phyloP scores from a whole-genome alignment of 2,797 vertebrate genomes.

The Eidolon dupreanum region DNA sequence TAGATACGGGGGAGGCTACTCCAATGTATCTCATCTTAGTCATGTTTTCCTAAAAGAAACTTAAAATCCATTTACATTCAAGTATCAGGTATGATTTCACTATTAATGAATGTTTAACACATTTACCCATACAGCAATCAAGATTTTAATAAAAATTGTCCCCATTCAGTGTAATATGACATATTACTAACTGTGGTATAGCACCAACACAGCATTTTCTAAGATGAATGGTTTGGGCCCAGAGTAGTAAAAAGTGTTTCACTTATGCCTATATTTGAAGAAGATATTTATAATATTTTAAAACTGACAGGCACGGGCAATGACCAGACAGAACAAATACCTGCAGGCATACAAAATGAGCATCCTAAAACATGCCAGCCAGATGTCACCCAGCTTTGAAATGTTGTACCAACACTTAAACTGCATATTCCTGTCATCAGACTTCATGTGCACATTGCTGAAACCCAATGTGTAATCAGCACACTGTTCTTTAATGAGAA shows the following conservation, averaged over 20 bases:
- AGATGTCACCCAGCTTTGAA: neutral
- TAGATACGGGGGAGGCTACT: neutral
- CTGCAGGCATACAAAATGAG: neutral
- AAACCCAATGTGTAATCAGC: neutral
- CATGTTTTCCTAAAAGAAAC: neutral
- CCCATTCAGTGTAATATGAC: neutral
- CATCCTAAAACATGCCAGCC: neutral
- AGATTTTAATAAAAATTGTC: conserved; percentile 14
- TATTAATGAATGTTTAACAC: neutral
- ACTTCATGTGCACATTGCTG: neutral
- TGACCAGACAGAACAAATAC: neutral
- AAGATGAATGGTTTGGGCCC: neutral
- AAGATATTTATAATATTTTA: neutral
- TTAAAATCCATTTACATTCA: neutral
- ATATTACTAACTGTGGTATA: neutral
- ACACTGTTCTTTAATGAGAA: neutral
- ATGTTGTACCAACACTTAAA: neutral
- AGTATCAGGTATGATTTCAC: neutral
- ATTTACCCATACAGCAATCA: neutral
- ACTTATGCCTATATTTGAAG: neutral
- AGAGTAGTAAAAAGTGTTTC: neutral
- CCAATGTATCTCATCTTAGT: neutral
- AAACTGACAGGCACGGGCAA: neutral
- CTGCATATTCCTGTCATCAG: neutral
- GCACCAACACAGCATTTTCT: neutral